phyloP scores from a whole-genome alignment of 64 coral and sea anemone genomes.

The Actinia tenebrosa region DNA sequence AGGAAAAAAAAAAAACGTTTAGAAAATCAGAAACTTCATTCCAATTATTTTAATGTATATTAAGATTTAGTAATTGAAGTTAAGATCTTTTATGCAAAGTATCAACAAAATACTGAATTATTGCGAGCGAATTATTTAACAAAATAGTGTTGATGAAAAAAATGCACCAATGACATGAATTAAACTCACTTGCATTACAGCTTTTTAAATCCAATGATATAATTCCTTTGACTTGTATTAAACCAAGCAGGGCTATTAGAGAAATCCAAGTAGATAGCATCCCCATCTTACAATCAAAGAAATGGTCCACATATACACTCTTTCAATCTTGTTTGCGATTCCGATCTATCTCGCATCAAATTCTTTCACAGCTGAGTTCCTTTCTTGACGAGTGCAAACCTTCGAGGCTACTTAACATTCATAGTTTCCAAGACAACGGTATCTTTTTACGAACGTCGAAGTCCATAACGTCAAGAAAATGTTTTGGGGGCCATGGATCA shows the following conservation, averaged over 20 bases:
- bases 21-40: not conserved
- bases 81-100: no score
- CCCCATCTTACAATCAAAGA: not conserved
- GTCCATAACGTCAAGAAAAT: not conserved
- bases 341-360: not conserved
- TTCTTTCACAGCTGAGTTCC: conserved; percentile 3
- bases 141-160: not conserved
- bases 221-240: not conserved
- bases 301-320: not conserved
- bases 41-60: not conserved
- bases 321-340: not conserved
- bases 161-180: not conserved
- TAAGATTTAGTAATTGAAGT: not conserved
- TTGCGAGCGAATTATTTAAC: not conserved
- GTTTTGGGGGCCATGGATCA: not conserved
- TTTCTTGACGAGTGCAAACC: not conserved
- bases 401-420: not conserved
- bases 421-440: not conserved
- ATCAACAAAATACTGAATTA: not conserved
- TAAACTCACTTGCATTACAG: not conserved
- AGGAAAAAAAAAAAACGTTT: not conserved
- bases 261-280: not conserved
- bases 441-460: not conserved
- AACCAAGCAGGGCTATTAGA: not conserved
- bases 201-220: not conserved